Evolutionary conservation across 2,797 vertebrate species (phyloP).

Genomic region (Coracias cyanogaster): DNA sequence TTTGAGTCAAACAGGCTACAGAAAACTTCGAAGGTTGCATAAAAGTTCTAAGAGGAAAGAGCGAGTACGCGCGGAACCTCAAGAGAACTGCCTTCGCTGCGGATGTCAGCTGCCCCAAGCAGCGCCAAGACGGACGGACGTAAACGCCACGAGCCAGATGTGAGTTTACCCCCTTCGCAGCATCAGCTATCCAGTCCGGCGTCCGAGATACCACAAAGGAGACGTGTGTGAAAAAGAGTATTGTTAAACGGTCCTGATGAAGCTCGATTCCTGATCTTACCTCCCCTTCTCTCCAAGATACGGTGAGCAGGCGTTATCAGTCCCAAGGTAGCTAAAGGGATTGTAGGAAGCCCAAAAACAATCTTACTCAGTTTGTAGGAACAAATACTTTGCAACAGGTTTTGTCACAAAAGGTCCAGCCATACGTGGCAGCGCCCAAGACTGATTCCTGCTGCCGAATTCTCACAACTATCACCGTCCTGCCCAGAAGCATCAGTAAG

Average conservation of each 20-base stretch:
- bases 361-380: background rate
- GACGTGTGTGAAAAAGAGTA: too few relatives aligned
- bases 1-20: constrained; percentile 5
- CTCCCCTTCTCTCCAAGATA: background rate
- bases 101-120: too few relatives aligned
- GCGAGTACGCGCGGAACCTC: background rate
- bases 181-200: background rate
- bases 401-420: background rate
- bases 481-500: background rate
- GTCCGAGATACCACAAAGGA: background rate
- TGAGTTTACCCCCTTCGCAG: background rate
- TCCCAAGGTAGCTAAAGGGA: background rate
- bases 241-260: background rate
- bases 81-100: background rate
- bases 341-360: background rate
- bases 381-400: background rate
- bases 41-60: constrained; percentile 17
- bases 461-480: background rate
- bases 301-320: background rate
- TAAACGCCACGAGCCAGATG: too few relatives aligned
- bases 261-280: background rate
- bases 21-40: background rate
- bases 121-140: too few relatives aligned
- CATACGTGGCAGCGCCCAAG: background rate
- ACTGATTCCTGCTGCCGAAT: background rate